Conservation (phyloP, 2,888 invertebrate species). For the Cordilura impudica region DNA sequence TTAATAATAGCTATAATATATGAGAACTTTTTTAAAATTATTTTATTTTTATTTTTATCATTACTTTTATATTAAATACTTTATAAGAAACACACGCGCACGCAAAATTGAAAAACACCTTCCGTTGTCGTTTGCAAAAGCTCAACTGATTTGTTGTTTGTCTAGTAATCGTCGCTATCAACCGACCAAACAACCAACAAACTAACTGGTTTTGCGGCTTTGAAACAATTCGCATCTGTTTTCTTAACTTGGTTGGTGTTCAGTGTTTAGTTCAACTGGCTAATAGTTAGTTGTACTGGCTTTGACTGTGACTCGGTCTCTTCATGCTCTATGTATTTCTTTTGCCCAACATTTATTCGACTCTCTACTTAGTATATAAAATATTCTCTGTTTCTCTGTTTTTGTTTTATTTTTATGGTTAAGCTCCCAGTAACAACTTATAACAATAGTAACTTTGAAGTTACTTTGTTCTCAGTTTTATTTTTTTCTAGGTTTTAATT, state of each 20-base stretch:
- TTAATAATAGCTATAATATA: slow-evolving; percentile 1
- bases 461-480: too few relatives aligned
- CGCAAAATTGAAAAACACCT: slow-evolving; percentile 65
- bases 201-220: slow-evolving; percentile 61
- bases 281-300: slow-evolving; percentile 1
- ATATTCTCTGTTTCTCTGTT: slow-evolving; percentile 27
- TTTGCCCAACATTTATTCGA: slow-evolving; percentile 5
- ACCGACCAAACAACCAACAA: slow-evolving; percentile 30
- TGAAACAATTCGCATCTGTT: slow-evolving; percentile 59
- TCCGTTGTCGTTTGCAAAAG: slow-evolving; percentile 73
- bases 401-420: background rate
- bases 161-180: slow-evolving; percentile 52
- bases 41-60: background rate
- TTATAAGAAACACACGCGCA: slow-evolving; percentile 58
- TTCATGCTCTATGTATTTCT: background rate
- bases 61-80: slow-evolving; percentile 15
- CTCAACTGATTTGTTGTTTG: slow-evolving; percentile 71
- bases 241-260: slow-evolving; percentile 25
- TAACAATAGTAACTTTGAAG: too few relatives aligned
- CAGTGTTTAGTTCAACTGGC: slow-evolving; percentile 28
- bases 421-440: slow-evolving; percentile 17
- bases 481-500: too few relatives aligned
- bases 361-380: slow-evolving; percentile 28
- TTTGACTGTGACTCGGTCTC: slow-evolving; percentile 29
- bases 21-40: background rate